These are phyloP conservation scores for Myoxocephalus aenaeus DNA, from an alignment of 2,797 vertebrate genomes.

Conservation along the genomic window DNA sequence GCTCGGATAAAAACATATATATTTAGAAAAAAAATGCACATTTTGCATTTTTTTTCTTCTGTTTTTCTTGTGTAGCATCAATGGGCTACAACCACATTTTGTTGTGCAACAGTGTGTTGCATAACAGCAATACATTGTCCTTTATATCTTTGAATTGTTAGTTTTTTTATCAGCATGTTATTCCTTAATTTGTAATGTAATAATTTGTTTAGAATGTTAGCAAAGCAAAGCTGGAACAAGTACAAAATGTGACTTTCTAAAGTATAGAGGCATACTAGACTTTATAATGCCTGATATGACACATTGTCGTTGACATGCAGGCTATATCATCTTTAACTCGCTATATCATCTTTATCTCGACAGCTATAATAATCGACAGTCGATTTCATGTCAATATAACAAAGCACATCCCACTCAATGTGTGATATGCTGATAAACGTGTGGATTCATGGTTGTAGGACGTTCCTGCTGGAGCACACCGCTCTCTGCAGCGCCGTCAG, in stretches of 20 bases:
- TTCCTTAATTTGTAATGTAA: not conserved
- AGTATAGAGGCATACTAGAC: not conserved
- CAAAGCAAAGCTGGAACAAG: not conserved
- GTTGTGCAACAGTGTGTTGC: not conserved
- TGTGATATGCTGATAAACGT: not conserved
- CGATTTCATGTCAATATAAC: not conserved
- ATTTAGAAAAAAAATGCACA: too few relatives aligned
- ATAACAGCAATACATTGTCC: not conserved
- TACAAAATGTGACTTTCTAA: not conserved
- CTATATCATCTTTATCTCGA: not conserved
- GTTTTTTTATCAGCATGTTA: not conserved
- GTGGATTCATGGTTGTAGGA: constrained; percentile 1
- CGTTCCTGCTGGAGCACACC: constrained; percentile 5
- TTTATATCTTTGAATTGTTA: not conserved
- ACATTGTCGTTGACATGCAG: not conserved
- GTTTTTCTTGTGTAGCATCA: too few relatives aligned
- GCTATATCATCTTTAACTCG: not conserved
- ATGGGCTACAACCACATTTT: too few relatives aligned
- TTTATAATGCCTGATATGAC: not conserved
- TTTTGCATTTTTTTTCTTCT: too few relatives aligned
- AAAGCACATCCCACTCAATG: not conserved
- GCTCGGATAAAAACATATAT: not conserved
- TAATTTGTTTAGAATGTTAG: not conserved
- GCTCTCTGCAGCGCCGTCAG: constrained; percentile 34
- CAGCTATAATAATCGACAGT: not conserved